phyloP scores from a whole-genome alignment of 2,888 invertebrate genomes.

The Lymantria dispar region DNA sequence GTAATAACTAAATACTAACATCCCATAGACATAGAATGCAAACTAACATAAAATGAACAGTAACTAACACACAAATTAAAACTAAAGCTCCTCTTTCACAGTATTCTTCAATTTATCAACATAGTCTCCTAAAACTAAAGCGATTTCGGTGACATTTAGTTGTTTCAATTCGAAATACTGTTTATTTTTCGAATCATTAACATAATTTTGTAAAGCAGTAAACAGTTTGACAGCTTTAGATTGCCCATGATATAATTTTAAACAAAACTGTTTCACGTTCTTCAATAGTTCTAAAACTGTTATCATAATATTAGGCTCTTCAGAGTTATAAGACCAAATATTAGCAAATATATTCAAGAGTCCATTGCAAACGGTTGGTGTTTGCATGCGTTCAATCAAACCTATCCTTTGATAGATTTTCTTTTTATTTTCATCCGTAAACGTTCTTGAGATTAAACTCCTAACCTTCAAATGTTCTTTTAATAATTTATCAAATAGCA shows the following conservation, averaged over 20 bases:
- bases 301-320: slow-evolving; percentile 35
- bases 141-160: slow-evolving; percentile 41
- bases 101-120: slow-evolving; percentile 33
- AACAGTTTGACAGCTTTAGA: slow-evolving; percentile 44
- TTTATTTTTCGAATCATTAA: slow-evolving; percentile 33
- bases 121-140: slow-evolving; percentile 45
- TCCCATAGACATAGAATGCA: background rate
- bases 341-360: slow-evolving; percentile 51
- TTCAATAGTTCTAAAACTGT: slow-evolving; percentile 50
- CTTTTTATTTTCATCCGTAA: slow-evolving; percentile 38
- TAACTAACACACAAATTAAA: background rate
- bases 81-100: slow-evolving; percentile 54
- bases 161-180: slow-evolving; percentile 28
- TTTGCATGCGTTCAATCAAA: slow-evolving; percentile 55
- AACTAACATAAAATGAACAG: background rate
- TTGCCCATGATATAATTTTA: slow-evolving; percentile 41
- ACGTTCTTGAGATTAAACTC: slow-evolving; percentile 29
- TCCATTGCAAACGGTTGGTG: slow-evolving; percentile 53
- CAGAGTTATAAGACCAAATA: slow-evolving; percentile 35
- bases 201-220: slow-evolving; percentile 35
- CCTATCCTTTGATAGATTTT: slow-evolving; percentile 58
- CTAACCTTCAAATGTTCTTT: slow-evolving; percentile 54
- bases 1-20: too few relatives aligned
- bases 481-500: slow-evolving; percentile 61
- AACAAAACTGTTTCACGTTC: slow-evolving; percentile 54